Evolutionary conservation across 2,113 vertebrate species (phyloP).

Genomic region (Chionis minor): DNA sequence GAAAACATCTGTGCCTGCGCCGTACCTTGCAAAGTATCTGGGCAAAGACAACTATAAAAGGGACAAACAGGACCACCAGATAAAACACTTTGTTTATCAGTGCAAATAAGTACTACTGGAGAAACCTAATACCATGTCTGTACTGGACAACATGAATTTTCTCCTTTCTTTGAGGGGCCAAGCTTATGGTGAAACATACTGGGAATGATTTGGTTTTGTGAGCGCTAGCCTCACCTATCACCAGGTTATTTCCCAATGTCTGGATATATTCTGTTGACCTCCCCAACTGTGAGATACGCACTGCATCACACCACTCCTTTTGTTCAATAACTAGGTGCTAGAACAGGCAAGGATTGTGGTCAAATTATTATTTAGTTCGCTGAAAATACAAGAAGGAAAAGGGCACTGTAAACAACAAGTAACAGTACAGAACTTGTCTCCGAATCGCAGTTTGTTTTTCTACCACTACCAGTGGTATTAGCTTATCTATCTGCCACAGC

Average conservation of each 20-base stretch:
- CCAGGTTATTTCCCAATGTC: neutral
- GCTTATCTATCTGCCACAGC: neutral
- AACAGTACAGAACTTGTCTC: neutral
- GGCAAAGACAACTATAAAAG: neutral
- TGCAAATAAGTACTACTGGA: neutral
- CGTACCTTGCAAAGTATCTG: neutral
- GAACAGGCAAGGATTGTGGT: neutral
- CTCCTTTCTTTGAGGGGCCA: neutral
- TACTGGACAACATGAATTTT: neutral
- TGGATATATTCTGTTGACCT: neutral
- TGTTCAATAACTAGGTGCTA: neutral
- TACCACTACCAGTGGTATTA: neutral
- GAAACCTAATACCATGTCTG: neutral
- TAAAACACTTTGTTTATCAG: neutral
- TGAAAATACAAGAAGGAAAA: neutral
- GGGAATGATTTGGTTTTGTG: neutral
- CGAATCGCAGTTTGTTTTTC: neutral
- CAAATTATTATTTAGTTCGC: neutral
- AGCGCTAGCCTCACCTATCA: fast-evolving
- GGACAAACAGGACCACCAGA: neutral
- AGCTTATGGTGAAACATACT: neutral
- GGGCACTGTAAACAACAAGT: neutral
- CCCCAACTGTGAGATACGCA: neutral
- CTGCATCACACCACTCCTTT: neutral
- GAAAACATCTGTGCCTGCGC: neutral